Evolutionary conservation across 2,113 vertebrate genomes (phyloP), one percentile per base, ranked within the genome.

Genomic region (Lycocorax pyrrhopterus): DNA sequence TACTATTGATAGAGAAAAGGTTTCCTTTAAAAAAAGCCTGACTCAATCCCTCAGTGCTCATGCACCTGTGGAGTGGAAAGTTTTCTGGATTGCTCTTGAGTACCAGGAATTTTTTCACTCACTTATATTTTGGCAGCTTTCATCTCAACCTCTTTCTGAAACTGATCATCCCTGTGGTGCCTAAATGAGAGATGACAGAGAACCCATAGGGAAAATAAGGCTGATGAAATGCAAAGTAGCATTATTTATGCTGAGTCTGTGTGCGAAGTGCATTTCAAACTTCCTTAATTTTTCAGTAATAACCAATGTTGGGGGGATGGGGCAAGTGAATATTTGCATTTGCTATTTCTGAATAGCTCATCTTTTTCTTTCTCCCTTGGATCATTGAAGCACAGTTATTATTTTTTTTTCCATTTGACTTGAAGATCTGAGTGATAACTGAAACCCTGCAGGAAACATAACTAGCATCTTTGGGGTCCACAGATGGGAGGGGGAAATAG

Each of bases 191-290:
- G 82, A 89, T 78, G 92, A 95, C 93, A 95, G 85, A 92, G 85
- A 96, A 90, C 79, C 94, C 94, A 92, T 88, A 72, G 94, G 94
- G 95, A 93, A 97, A 97, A 97, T 90, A 84, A 90, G 79, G 88
- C 76, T 94, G 94, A 95, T 95, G 92, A 97, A 95, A 97, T 96
- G 90, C 95, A 96, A 96, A 96, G 68, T 12, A 95, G 88, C 0
- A 0, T 84, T 96, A 89, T 92, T 96, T 95, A 93, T 96, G 93
- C 92, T 29, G 79, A 93, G 88, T 62, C 90, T 90, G 93, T 88
- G 90, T 75, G 76, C 84, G 89, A 93, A 96, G 93, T 81, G 79
- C 93, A 92, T 96, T 96, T 93, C 93, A 92, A 94, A 94, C 93
- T 92, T 92, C 72, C 94, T 81, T 92, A 91, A 92, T 95, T 96